Evolutionary conservation across 2,888 invertebrate species (phyloP).

Genomic region (Cataglyphis rosenhaueri): DNA sequence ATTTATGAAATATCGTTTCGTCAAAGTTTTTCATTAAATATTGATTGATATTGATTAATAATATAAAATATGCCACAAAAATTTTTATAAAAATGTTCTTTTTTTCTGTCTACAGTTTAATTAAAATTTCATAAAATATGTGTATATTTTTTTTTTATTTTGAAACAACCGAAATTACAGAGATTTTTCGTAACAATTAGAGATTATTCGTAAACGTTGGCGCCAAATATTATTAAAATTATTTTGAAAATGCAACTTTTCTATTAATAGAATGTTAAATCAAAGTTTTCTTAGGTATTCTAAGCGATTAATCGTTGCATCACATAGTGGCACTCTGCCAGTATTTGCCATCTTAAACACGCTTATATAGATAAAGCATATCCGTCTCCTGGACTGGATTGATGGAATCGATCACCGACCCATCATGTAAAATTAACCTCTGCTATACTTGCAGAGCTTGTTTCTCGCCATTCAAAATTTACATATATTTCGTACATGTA

Average conservation of each 20-base stretch:
- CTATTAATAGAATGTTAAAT: conserved; percentile 17
- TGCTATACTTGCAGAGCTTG: background rate
- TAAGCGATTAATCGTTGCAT: background rate
- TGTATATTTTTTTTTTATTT: background rate
- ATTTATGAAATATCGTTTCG: background rate
- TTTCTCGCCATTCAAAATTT: background rate
- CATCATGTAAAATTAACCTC: conserved; percentile 10
- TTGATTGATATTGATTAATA: background rate
- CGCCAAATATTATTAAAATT: background rate
- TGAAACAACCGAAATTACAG: background rate
- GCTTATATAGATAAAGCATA: conserved; percentile 10
- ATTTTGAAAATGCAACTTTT: background rate
- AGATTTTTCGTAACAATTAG: too few relatives aligned
- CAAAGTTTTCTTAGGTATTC: background rate
- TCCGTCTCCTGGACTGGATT: conserved; percentile 1
- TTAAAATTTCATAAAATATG: background rate
- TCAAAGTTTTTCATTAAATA: background rate
- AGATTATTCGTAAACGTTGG: background rate
- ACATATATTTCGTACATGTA: background rate
- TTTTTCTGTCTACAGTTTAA: background rate
- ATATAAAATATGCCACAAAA: background rate
- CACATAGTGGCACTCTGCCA: conserved; percentile 10
- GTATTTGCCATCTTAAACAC: background rate
- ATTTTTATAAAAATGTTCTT: background rate
- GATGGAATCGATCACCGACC: conserved; percentile 3